Conservation (phyloP, 2,888 invertebrate species). For the Melanotus villosus region DNA sequence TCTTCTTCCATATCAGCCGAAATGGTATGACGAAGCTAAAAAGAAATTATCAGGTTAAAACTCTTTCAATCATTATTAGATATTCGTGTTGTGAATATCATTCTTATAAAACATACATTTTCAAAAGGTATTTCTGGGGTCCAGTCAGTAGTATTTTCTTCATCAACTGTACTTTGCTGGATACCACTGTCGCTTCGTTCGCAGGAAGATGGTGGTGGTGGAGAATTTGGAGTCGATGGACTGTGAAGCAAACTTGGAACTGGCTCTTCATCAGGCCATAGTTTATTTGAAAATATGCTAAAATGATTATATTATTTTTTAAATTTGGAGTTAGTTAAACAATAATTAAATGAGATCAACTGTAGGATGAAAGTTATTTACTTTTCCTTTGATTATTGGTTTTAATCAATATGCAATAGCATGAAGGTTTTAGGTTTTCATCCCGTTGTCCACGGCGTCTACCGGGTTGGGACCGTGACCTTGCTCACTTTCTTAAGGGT, state of each 20-base stretch:
- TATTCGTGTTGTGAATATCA: too few species aligned
- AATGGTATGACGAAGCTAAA: constrained; percentile 63
- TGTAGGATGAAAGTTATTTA: too few species aligned
- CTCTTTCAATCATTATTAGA: neutral
- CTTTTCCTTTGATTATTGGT: too few species aligned
- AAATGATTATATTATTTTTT: too few species aligned
- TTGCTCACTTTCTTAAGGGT: too few species aligned
- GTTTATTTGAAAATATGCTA: constrained; percentile 67
- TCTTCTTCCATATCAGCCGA: constrained; percentile 65
- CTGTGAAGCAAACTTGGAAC: constrained; percentile 63
- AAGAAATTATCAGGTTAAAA: constrained; percentile 21
- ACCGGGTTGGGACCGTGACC: too few species aligned
- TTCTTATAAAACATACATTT: too few species aligned
- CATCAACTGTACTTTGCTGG: constrained; percentile 75
- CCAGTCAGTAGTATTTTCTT: constrained; percentile 88
- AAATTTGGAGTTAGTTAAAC: too few species aligned
- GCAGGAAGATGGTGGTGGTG: constrained; percentile 55
- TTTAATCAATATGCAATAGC: too few species aligned
- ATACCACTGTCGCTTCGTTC: constrained; percentile 67
- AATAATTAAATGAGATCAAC: too few species aligned
- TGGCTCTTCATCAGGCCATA: constrained; percentile 65
- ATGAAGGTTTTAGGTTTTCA: too few species aligned
- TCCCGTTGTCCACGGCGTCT: too few species aligned
- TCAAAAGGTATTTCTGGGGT: constrained; percentile 93
- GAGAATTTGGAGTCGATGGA: constrained; percentile 63